These are phyloP conservation scores for Ataeniobius toweri DNA, from an alignment of 2,797 vertebrate species.

Conservation along the genomic window DNA sequence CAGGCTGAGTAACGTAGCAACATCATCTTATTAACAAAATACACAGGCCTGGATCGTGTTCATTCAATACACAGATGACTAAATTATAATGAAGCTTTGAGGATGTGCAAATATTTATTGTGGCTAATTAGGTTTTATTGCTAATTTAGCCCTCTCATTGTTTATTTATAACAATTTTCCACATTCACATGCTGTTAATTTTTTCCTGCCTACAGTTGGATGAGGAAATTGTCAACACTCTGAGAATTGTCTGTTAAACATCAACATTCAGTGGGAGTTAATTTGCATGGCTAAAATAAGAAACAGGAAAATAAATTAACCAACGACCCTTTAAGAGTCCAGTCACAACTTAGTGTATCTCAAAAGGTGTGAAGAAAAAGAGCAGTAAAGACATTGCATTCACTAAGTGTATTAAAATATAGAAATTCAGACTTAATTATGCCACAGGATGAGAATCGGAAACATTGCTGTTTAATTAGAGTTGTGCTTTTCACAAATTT, in stretches of 20 bases:
- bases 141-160: neutral
- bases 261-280: neutral
- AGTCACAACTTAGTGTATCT: neutral
- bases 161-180: conserved; percentile 5
- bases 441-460: neutral
- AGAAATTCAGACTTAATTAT: neutral
- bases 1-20: neutral
- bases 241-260: neutral
- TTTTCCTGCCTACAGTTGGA: neutral
- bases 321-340: neutral
- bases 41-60: neutral
- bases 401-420: neutral
- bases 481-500: neutral
- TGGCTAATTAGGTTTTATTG: neutral
- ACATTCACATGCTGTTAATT: neutral
- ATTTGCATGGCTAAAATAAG: neutral
- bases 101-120: neutral
- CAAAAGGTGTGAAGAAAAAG: neutral
- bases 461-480: neutral
- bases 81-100: neutral
- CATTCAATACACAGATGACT: neutral
- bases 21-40: conserved; percentile 1
- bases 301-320: neutral
- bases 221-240: neutral
- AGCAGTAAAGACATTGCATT: neutral